Evolutionary conservation across 2,113 vertebrate genomes (phyloP).

Genomic region (Lycaon pictus): DNA sequence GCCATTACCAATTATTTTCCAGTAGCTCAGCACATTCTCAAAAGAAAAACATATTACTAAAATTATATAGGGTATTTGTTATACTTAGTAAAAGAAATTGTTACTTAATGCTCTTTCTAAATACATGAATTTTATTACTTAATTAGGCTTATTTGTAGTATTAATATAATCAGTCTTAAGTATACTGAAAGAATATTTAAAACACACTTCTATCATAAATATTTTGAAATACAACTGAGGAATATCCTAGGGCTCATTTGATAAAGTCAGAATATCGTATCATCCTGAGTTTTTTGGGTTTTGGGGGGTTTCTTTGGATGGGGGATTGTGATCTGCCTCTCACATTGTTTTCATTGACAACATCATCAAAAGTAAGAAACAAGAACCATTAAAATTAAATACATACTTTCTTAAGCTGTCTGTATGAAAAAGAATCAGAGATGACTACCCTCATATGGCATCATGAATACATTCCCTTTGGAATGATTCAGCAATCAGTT

Average conservation of each 20-base stretch:
- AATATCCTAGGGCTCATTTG: constrained; percentile 73
- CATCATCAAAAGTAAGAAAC: constrained; percentile 1
- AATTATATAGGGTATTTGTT: constrained; percentile 59
- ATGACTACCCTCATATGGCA: neutral
- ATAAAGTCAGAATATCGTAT: constrained; percentile 83
- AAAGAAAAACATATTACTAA: constrained; percentile 66
- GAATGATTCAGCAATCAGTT: neutral
- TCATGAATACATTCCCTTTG: neutral
- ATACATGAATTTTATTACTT: constrained; percentile 71
- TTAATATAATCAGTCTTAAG: constrained; percentile 72
- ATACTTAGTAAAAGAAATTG: constrained; percentile 70
- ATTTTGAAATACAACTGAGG: constrained; percentile 79
- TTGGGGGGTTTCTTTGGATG: neutral
- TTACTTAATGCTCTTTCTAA: constrained; percentile 66
- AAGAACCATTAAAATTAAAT: constrained; percentile 5
- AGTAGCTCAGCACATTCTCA: constrained; percentile 45
- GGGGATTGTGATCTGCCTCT: constrained; percentile 77
- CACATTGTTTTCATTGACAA: constrained; percentile 77
- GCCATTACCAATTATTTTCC: constrained; percentile 60
- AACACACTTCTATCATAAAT: constrained; percentile 78
- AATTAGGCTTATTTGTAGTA: constrained; percentile 70
- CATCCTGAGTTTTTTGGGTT: constrained; percentile 75
- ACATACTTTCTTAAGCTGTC: constrained; percentile 75
- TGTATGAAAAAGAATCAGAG: constrained; percentile 41
- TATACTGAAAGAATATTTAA: constrained; percentile 78